A percentile compares a stretch with the other conserved stretches of the same genome.
These are phyloP conservation scores for Danio aesculapii DNA, from an alignment of 2,797 vertebrate species.

Conservation along the genomic window DNA sequence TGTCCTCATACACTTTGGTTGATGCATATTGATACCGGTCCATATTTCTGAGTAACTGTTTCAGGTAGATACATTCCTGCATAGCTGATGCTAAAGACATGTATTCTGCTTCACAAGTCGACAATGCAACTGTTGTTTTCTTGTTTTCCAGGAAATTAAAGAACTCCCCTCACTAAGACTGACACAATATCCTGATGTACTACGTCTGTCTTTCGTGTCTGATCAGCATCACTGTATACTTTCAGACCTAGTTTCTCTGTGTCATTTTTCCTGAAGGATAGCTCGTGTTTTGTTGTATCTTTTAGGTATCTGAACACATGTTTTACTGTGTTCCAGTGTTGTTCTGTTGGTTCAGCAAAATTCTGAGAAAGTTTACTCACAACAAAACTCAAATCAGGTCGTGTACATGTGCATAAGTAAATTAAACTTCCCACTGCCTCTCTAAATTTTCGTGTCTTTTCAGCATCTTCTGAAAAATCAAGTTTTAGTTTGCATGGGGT, in stretches of 20 bases:
- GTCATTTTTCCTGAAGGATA: conserved; percentile 28
- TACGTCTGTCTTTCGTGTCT: conserved; percentile 31
- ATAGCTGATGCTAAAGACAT: too few species aligned
- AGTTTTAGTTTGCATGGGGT: conserved; percentile 33
- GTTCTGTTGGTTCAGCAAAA: conserved; percentile 43
- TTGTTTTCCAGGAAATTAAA: conserved; percentile 26
- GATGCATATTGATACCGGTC: too few species aligned
- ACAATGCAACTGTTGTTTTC: too few species aligned
- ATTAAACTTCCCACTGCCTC: conserved; percentile 45
- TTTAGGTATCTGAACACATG: conserved; percentile 53
- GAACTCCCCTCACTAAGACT: conserved; percentile 29
- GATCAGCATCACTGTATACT: conserved; percentile 45
- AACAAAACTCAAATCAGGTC: conserved; percentile 49
- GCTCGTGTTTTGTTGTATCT: conserved; percentile 7
- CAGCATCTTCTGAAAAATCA: conserved; percentile 11
- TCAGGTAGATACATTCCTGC: too few species aligned
- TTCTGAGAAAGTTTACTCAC: conserved; percentile 42
- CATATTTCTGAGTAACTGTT: too few species aligned
- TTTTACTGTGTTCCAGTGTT: conserved; percentile 45
- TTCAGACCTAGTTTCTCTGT: background rate
- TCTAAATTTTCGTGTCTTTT: conserved; percentile 33
- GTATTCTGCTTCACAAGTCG: too few species aligned
- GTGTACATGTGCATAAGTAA: conserved; percentile 31
- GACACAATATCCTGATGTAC: conserved; percentile 49
- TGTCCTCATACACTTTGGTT: too few species aligned